phyloP scores from a whole-genome alignment of 2,113 vertebrate species.

The Syrmaticus mikado region DNA sequence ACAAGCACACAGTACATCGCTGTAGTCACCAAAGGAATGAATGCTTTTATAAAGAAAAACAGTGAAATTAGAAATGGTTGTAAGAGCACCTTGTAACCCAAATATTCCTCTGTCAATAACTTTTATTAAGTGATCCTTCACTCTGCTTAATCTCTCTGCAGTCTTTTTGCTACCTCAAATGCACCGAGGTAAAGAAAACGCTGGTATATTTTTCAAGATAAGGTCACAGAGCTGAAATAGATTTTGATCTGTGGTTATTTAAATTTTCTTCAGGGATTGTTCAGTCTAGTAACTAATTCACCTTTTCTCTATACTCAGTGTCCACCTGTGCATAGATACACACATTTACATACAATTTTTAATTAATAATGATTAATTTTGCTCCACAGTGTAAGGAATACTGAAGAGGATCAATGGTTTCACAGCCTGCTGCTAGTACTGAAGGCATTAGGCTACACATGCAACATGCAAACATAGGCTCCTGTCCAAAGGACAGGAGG shows the following conservation, averaged over 20 bases:
- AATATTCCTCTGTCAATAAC: not conserved
- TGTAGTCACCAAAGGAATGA: not conserved
- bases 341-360: not conserved
- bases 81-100: slow-evolving; percentile 29
- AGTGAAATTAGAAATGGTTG: slow-evolving; percentile 32
- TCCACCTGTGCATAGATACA: not conserved
- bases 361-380: slow-evolving; percentile 52
- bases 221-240: slow-evolving; percentile 48
- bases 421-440: slow-evolving; percentile 43
- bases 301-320: not conserved
- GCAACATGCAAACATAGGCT: slow-evolving; percentile 32
- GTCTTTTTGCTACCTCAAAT: slow-evolving; percentile 32
- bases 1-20: not conserved
- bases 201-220: slow-evolving; percentile 33
- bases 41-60: not conserved
- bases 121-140: slow-evolving; percentile 53
- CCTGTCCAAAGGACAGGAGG: not conserved
- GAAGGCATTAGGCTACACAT: slow-evolving; percentile 34
- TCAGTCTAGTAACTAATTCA: slow-evolving; percentile 19
- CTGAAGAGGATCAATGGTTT: slow-evolving; percentile 5
- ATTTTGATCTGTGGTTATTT: slow-evolving; percentile 58
- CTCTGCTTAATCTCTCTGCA: slow-evolving; percentile 42
- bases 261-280: slow-evolving; percentile 46
- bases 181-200: not conserved
- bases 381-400: slow-evolving; percentile 2